These are phyloP conservation scores for Chaetura pelagica DNA, from an alignment of 2,113 vertebrate genomes.

Conservation along the genomic window DNA sequence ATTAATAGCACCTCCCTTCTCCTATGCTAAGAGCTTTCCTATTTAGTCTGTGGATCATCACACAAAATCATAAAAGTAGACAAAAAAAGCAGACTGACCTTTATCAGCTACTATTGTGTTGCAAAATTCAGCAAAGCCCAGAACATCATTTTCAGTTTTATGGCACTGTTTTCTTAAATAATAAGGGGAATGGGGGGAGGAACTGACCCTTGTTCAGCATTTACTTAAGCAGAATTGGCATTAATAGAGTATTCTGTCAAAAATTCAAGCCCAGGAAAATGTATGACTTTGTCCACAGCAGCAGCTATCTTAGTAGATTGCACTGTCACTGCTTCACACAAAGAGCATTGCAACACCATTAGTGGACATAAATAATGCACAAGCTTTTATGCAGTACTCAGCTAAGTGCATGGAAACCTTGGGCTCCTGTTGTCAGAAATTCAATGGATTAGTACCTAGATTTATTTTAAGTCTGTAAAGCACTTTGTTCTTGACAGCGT, in stretches of 20 bases:
- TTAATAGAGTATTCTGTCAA: conserved; percentile 94
- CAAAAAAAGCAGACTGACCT: conserved; percentile 76
- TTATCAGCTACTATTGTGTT: conserved; percentile 73
- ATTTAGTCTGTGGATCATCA: conserved; percentile 78
- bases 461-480: conserved; percentile 98
- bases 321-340: conserved; percentile 91
- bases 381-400: conserved; percentile 90
- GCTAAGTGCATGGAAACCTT: conserved; percentile 98
- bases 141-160: conserved; percentile 80
- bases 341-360: conserved; percentile 94
- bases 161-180: conserved; percentile 80
- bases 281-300: conserved; percentile 94
- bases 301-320: conserved; percentile 93
- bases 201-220: conserved; percentile 87
- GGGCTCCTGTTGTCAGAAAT: conserved; percentile 96
- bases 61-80: conserved; percentile 78
- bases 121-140: conserved; percentile 77
- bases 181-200: conserved; percentile 72
- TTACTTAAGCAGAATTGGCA: conserved; percentile 91
- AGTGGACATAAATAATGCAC: conserved; percentile 99
- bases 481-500: conserved; percentile 90
- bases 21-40: conserved; percentile 73
- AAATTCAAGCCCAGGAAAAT: conserved; percentile 86
- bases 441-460: conserved; percentile 98
- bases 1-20: conserved; percentile 77